Evolutionary conservation across 2,888 invertebrate genomes (phyloP).

Genomic region (Leptopterna dolabrata): DNA sequence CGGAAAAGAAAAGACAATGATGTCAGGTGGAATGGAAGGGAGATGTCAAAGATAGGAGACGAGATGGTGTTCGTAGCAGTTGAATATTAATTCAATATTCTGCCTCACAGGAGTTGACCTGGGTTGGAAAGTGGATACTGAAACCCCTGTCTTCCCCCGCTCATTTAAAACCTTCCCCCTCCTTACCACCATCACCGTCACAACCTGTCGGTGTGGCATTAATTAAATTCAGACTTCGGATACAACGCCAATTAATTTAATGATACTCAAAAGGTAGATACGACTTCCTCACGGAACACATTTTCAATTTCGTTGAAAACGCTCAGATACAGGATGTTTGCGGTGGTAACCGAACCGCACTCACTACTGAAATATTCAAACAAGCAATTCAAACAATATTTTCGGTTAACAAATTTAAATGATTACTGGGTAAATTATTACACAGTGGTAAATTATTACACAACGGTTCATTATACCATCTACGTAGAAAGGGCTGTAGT

Average conservation of each 20-base stretch:
- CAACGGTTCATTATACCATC: too few species aligned
- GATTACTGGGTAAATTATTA: too few species aligned
- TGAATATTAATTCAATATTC: neutral
- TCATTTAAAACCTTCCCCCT: neutral
- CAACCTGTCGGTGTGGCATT: neutral
- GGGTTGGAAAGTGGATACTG: neutral
- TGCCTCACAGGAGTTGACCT: neutral
- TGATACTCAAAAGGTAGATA: neutral
- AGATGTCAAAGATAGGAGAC: neutral
- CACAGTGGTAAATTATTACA: too few species aligned
- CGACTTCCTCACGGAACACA: neutral
- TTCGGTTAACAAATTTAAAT: too few species aligned
- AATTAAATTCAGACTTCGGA: slow-evolving; percentile 5
- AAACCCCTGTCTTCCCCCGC: neutral
- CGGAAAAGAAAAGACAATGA: neutral
- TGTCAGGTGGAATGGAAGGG: neutral
- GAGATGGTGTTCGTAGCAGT: neutral
- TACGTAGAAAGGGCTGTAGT: too few species aligned
- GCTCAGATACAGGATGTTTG: too few species aligned
- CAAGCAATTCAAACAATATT: too few species aligned
- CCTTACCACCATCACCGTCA: neutral
- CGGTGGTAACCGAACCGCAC: too few species aligned
- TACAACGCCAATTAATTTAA: neutral
- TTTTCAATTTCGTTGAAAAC: too few species aligned
- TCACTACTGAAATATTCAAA: too few species aligned